These are phyloP conservation scores for Tetrax tetrax DNA, from an alignment of 2,113 vertebrate species.

Conservation along the genomic window DNA sequence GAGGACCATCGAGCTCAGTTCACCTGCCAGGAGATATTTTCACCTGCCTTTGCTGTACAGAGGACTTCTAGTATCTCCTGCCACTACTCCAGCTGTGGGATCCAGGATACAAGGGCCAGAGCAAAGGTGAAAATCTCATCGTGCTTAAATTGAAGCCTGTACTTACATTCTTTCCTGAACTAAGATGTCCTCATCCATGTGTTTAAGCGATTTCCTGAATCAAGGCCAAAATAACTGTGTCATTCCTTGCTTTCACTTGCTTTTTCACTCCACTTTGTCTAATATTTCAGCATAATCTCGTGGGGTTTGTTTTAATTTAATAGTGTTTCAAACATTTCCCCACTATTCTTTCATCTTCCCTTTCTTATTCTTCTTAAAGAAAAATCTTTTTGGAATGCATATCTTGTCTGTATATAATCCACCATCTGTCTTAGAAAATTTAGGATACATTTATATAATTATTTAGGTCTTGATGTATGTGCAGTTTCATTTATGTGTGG, in stretches of 20 bases:
- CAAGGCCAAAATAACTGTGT: neutral
- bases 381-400: slow-evolving; percentile 48
- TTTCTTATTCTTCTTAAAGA: slow-evolving; percentile 32
- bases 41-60: neutral
- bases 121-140: neutral
- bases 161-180: neutral
- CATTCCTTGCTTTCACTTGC: neutral
- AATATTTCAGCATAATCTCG: neutral
- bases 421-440: slow-evolving; percentile 61
- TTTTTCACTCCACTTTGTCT: neutral
- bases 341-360: slow-evolving; percentile 8
- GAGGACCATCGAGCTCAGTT: neutral
- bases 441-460: slow-evolving; percentile 57
- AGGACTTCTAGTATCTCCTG: neutral
- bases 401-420: slow-evolving; percentile 36
- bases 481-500: slow-evolving; percentile 55
- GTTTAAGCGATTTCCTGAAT: neutral
- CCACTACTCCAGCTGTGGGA: neutral
- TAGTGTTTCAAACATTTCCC: slow-evolving; percentile 9
- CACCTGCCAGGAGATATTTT: neutral
- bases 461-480: slow-evolving; percentile 62
- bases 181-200: neutral
- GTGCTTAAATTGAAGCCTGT: neutral
- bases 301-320: slow-evolving; percentile 25
- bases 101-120: neutral